Percentiles rank a stretch among this genome's conserved stretches.
These are phyloP conservation scores for Spodoptera picta DNA, from an alignment of 2,888 invertebrate genomes.

Conservation along the genomic window DNA sequence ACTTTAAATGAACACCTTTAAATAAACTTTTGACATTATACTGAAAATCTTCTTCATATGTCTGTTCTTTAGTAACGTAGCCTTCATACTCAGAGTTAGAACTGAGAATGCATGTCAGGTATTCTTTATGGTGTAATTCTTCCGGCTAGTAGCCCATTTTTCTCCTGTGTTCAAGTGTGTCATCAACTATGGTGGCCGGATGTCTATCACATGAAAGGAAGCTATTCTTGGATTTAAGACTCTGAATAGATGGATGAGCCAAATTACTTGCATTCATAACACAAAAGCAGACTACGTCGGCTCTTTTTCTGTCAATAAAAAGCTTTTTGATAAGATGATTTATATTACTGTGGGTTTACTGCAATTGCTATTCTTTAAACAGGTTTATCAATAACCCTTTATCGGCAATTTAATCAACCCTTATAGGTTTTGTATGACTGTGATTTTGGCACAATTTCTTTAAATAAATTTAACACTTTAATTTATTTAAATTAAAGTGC, in stretches of 20 bases:
- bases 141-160: slow-evolving; percentile 25
- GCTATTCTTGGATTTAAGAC: slow-evolving; percentile 58
- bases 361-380: too few species aligned
- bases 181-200: slow-evolving; percentile 56
- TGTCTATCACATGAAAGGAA: slow-evolving; percentile 57
- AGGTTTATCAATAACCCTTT: too few species aligned
- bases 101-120: slow-evolving; percentile 9
- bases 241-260: slow-evolving; percentile 49
- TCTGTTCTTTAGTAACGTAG: background rate
- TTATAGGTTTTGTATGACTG: slow-evolving; percentile 15
- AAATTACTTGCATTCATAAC: slow-evolving; percentile 47
- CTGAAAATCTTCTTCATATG: too few species aligned
- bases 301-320: slow-evolving; percentile 6
- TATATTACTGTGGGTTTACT: too few species aligned
- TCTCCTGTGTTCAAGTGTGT: slow-evolving; percentile 45
- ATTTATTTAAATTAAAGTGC: too few species aligned
- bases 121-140: slow-evolving; percentile 12
- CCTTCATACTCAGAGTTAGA: background rate
- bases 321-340: too few species aligned
- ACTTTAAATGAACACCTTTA: background rate
- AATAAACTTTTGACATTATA: too few species aligned
- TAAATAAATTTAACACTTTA: too few species aligned
- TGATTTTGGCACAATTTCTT: slow-evolving; percentile 6
- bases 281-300: slow-evolving; percentile 44
- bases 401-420: too few species aligned